Conservation (phyloP, 2,888 invertebrate genomes). For the Drosophila formosana region DNA sequence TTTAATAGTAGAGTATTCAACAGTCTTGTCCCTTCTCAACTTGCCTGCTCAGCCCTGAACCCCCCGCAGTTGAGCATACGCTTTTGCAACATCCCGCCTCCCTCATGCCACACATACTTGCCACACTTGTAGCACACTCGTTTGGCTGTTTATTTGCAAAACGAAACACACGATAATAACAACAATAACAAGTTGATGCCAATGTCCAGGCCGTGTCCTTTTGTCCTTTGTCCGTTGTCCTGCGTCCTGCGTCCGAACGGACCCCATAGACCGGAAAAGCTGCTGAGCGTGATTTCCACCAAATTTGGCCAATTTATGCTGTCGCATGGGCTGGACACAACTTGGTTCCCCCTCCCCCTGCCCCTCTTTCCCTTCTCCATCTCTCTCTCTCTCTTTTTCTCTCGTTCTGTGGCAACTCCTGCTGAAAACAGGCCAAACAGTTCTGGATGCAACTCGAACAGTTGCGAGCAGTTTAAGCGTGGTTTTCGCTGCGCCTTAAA, state of each 20-base stretch:
- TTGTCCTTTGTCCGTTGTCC: constrained; percentile 58
- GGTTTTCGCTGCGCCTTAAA: constrained; percentile 36
- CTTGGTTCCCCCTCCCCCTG: neutral
- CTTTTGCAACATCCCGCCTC: constrained; percentile 11
- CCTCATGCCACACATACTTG: neutral
- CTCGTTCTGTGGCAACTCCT: neutral
- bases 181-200: constrained; percentile 66
- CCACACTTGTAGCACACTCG: constrained; percentile 71
- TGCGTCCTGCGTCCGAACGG: constrained; percentile 32
- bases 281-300: constrained; percentile 73
- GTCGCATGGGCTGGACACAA: neutral
- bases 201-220: constrained; percentile 27
- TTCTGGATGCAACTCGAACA: constrained; percentile 21
- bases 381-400: neutral
- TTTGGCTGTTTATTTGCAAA: constrained; percentile 80
- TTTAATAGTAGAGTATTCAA: constrained; percentile 10
- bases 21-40: neutral
- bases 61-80: constrained; percentile 45
- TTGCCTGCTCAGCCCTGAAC: constrained; percentile 6
- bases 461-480: constrained; percentile 26
- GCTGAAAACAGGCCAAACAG: constrained; percentile 16
- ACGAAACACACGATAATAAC: constrained; percentile 75
- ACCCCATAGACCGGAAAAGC: constrained; percentile 47
- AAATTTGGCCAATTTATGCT: constrained; percentile 82
- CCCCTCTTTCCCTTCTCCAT: no score